A percentile compares a stretch with the other conserved stretches of the same genome.
Evolutionary conservation across 2,113 vertebrate species (phyloP).

Genomic region (Dicrurus megarhynchus): DNA sequence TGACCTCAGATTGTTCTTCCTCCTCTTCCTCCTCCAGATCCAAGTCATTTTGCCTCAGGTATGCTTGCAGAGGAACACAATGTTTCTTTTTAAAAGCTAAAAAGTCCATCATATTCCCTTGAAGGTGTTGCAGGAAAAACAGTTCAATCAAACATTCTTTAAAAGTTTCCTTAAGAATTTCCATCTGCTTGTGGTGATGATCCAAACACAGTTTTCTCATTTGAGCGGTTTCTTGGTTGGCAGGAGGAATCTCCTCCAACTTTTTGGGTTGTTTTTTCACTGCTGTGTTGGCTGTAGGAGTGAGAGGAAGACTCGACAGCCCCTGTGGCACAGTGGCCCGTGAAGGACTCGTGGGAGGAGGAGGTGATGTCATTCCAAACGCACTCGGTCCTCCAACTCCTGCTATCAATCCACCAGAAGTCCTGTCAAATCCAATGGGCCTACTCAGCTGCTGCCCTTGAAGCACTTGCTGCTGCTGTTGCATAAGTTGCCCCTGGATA

Average conservation of each 20-base stretch:
- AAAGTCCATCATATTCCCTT: conserved; percentile 99
- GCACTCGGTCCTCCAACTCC: conserved; percentile 77
- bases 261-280: conserved; percentile 87
- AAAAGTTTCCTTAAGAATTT: conserved; percentile 87
- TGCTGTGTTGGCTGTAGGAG: conserved; percentile 64
- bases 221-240: conserved; percentile 88
- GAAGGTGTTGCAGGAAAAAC: conserved; percentile 96
- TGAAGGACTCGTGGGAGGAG: conserved; percentile 89
- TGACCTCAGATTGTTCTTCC: conserved; percentile 93
- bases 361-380: conserved; percentile 84
- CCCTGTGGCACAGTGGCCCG: conserved; percentile 80
- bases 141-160: conserved; percentile 93
- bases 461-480: conserved; percentile 76
- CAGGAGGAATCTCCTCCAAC: conserved; percentile 91
- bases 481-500: conserved; percentile 86
- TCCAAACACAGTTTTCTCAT: conserved; percentile 93
- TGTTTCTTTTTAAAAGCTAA: conserved; percentile 95
- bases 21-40: conserved; percentile 96
- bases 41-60: conserved; percentile 92
- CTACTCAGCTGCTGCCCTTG: conserved; percentile 70
- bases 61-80: conserved; percentile 88
- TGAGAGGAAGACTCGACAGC: conserved; percentile 80
- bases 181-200: conserved; percentile 89
- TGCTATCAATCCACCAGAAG: conserved; percentile 75
- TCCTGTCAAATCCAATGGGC: conserved; percentile 83